phyloP scores from a whole-genome alignment of 2,888 invertebrate species.

The Zygaena filipendulae region DNA sequence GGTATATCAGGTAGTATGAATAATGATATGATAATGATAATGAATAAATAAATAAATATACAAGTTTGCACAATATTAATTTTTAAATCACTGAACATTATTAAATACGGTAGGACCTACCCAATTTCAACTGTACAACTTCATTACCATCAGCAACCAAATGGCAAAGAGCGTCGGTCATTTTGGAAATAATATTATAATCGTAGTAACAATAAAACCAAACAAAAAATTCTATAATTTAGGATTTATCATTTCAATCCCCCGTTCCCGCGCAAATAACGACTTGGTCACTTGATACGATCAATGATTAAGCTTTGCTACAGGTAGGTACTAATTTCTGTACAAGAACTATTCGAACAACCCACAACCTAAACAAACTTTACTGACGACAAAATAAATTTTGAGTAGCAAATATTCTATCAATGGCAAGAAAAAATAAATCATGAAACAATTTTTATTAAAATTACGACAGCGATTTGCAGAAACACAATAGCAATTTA shows the following conservation, averaged over 20 bases:
- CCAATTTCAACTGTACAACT: constrained; percentile 65
- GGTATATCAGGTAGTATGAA: constrained; percentile 1
- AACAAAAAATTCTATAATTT: constrained; percentile 7
- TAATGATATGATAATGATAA: not conserved
- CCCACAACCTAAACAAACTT: too few species aligned
- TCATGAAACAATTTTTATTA: too few species aligned
- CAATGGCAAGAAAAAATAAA: too few species aligned
- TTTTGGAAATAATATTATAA: constrained; percentile 20
- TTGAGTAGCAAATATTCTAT: too few species aligned
- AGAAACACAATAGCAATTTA: too few species aligned
- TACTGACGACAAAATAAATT: too few species aligned
- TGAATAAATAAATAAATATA: not conserved
- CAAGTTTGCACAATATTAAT: constrained; percentile 1
- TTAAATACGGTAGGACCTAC: too few species aligned
- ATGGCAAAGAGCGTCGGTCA: constrained; percentile 60
- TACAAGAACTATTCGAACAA: too few species aligned
- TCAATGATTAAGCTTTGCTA: too few species aligned
- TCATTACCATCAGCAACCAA: constrained; percentile 68
- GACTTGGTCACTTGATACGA: constrained; percentile 3
- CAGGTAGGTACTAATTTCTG: too few species aligned
- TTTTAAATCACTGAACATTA: not conserved
- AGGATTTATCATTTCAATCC: constrained; percentile 19
- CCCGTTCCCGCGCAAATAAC: constrained; percentile 33
- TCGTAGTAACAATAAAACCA: constrained; percentile 3
- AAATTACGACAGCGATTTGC: too few species aligned